Evolutionary conservation across 2,797 vertebrate species (phyloP), one percentile per base, ranked within the genome.

Genomic region (Hydrocynus forskahlii): DNA sequence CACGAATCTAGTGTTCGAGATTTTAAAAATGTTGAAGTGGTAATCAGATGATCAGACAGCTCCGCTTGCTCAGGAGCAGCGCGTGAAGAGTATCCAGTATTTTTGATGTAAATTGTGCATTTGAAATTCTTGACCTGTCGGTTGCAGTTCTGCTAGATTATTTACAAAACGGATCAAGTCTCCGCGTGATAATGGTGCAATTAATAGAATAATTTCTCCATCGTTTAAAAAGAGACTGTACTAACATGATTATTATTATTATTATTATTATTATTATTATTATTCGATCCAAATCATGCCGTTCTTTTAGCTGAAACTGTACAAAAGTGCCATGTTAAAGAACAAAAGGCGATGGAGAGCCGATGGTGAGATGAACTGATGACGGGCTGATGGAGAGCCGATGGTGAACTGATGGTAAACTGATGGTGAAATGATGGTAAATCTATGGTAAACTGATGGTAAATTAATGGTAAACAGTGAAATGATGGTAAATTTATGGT

Each of bases 301-400:
- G 62, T 82, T 48, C 50, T 67, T 83, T 85, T 80, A 74, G 71
- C 68, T 63, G 64, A 72, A 69, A 60, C 78, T 87, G 85, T 84
- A 74, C 80, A 84, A 81, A 59, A 45, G 83, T 78, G 77, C 72
- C 69, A 85, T 88, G 84, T 93, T 95, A 96, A 97, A 93, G 97
- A 97, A 96, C 87, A 63, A 63, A 63, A 63, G 25, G 25, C 62
- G 9, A 23, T 23, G 57, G 21, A 12, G 52, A 54, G 12, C 52
- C 13, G 52, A 16, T 54, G 52, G 13, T 54, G 52, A 54, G 12
- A 4, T 35, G 62, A 7, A 8, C 59, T 63, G 62, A 35, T 63
- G 25, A 7, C 35, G 25, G 14, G 13, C 57, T 9, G 57, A 23
- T 9, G 21, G 9, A 23, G 43, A 45, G 5, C n/a, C 12, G 57